Percentiles rank a stretch among this genome's conserved stretches.
Evolutionary conservation across 2,888 invertebrate genomes (phyloP).

Genomic region (Pteria penguin): DNA sequence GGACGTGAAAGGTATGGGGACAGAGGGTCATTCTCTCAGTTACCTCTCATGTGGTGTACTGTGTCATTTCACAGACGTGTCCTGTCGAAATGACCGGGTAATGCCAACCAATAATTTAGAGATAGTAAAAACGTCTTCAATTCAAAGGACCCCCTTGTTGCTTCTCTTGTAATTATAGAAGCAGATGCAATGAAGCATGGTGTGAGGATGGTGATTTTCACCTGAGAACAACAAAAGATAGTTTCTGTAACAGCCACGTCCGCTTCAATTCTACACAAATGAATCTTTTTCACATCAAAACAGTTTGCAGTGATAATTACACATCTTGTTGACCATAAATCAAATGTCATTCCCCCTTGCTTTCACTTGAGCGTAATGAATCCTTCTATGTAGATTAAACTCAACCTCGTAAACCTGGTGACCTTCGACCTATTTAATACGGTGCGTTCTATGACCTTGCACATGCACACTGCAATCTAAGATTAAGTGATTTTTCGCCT

Average conservation of each 20-base stretch:
- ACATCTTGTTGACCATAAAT: not conserved
- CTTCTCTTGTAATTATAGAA: not conserved
- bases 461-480: too few relatives aligned
- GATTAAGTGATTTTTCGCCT: too few relatives aligned
- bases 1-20: not conserved
- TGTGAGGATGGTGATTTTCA: not conserved
- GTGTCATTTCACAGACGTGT: not conserved
- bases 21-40: not conserved
- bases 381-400: too few relatives aligned
- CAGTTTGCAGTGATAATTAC: not conserved
- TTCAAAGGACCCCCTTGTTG: not conserved
- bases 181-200: not conserved
- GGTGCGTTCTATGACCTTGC: too few relatives aligned
- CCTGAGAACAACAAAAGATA: not conserved
- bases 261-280: too few relatives aligned
- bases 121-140: not conserved
- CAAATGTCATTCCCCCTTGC: not conserved
- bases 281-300: not conserved
- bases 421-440: too few relatives aligned
- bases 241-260: too few relatives aligned
- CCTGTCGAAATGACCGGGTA: not conserved
- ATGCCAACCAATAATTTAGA: not conserved
- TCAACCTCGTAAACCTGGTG: too few relatives aligned
- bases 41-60: not conserved
- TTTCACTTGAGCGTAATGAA: too few relatives aligned